A percentile compares a stretch with the other conserved stretches of the same genome.
These are phyloP conservation scores for Rotaria socialis DNA, from an alignment of 2,888 invertebrate species.

Conservation along the genomic window DNA sequence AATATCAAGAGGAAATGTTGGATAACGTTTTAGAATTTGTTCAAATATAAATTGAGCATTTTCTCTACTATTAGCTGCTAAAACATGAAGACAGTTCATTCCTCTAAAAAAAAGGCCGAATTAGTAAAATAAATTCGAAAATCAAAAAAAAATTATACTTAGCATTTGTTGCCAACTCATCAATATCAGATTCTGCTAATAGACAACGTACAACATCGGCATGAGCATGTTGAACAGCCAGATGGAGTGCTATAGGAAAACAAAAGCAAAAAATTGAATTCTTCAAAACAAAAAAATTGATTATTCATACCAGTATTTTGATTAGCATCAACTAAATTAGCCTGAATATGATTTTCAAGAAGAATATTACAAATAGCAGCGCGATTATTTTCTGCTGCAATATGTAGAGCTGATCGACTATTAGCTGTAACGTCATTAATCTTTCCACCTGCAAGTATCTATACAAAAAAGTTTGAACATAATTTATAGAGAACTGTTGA, in stretches of 20 bases:
- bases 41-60: slow-evolving; percentile 44
- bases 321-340: slow-evolving; percentile 74
- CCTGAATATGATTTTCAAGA: slow-evolving; percentile 73
- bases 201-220: slow-evolving; percentile 34
- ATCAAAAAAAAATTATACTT: neutral
- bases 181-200: slow-evolving; percentile 42
- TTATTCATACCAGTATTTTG: slow-evolving; percentile 65
- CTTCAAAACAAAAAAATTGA: neutral
- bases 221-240: slow-evolving; percentile 43
- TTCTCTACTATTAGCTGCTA: slow-evolving; percentile 39
- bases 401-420: slow-evolving; percentile 80
- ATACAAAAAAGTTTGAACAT: slow-evolving; percentile 41
- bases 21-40: slow-evolving; percentile 20
- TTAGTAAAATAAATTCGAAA: neutral
- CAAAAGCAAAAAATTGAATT: neutral
- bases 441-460: slow-evolving; percentile 76
- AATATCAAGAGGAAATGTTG: slow-evolving; percentile 42
- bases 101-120: neutral
- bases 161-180: slow-evolving; percentile 38
- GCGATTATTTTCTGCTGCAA: slow-evolving; percentile 62
- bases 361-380: slow-evolving; percentile 68
- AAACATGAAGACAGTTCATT: slow-evolving; percentile 42
- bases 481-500: too few species aligned
- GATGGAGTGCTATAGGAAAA: slow-evolving; percentile 38
- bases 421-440: slow-evolving; percentile 66